A percentile compares a stretch with the other conserved stretches of the same genome.
Conservation (phyloP, 2,797 vertebrate genomes). For the Falco berigora region DNA sequence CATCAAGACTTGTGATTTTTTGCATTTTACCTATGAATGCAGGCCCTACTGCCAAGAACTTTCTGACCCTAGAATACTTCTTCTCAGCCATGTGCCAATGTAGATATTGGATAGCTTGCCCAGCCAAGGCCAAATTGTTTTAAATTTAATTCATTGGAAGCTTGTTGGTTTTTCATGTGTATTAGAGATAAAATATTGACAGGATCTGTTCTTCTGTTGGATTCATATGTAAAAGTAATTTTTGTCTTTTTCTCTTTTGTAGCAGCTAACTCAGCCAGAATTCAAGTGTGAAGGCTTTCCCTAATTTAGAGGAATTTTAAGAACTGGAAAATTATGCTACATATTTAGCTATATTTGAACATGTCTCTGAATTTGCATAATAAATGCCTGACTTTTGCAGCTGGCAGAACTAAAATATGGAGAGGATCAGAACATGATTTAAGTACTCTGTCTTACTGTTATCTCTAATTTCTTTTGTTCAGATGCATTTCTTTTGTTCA, state of each 20-base stretch:
- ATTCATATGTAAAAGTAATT: constrained; percentile 1
- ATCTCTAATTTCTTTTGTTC: constrained; percentile 29
- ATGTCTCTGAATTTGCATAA: constrained; percentile 30
- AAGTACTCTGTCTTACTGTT: background rate
- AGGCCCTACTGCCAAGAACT: background rate
- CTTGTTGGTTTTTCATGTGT: background rate
- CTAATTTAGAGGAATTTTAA: constrained; percentile 36
- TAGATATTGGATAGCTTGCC: background rate
- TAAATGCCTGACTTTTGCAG: constrained; percentile 18
- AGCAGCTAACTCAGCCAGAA: background rate
- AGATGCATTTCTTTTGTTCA: constrained; percentile 11
- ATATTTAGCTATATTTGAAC: background rate
- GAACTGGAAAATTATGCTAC: constrained; percentile 31
- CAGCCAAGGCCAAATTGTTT: background rate
- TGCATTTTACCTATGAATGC: background rate
- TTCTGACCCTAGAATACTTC: background rate
- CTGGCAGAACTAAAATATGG: constrained; percentile 31
- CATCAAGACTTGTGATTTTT: background rate
- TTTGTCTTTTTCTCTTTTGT: background rate
- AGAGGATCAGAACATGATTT: constrained; percentile 10
- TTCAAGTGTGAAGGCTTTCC: constrained; percentile 21
- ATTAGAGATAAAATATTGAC: background rate
- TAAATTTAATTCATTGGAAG: background rate
- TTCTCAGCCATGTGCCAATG: background rate
- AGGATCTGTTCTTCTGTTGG: background rate